phyloP scores from a whole-genome alignment of 2,888 invertebrate genomes.

The Thereva nobilitata region DNA sequence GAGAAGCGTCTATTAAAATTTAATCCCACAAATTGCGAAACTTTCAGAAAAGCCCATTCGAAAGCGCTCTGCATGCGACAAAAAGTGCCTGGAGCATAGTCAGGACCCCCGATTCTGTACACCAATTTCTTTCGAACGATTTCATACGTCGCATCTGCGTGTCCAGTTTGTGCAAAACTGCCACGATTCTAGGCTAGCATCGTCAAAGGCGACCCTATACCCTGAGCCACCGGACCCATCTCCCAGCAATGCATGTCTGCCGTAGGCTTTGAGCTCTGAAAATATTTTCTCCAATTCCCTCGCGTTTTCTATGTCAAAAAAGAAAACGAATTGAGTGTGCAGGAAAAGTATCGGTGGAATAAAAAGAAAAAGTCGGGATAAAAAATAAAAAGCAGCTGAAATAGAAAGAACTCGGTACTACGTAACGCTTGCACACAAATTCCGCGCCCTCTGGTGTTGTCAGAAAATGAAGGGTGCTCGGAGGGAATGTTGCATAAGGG shows the following conservation, averaged over 20 bases:
- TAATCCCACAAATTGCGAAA: slow-evolving; percentile 12
- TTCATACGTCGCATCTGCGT: slow-evolving; percentile 39
- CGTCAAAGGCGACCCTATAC: neutral
- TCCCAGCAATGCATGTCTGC: slow-evolving; percentile 17
- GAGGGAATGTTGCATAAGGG: slow-evolving; percentile 12
- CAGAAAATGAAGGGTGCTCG: slow-evolving; percentile 29
- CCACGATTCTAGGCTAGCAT: neutral
- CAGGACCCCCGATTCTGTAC: slow-evolving; percentile 16
- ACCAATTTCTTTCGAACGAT: slow-evolving; percentile 39
- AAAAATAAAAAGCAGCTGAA: too few species aligned
- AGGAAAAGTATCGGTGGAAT: slow-evolving; percentile 38
- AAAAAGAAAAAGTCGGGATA: slow-evolving; percentile 10
- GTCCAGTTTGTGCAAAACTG: slow-evolving; percentile 27
- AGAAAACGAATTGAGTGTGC: slow-evolving; percentile 37
- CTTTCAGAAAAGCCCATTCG: slow-evolving; percentile 5
- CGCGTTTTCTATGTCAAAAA: slow-evolving; percentile 34
- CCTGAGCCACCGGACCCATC: neutral
- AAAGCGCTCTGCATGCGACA: neutral
- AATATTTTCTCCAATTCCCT: slow-evolving; percentile 34
- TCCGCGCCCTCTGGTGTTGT: slow-evolving; percentile 39
- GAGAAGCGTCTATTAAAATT: slow-evolving; percentile 33
- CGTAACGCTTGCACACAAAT: slow-evolving; percentile 40
- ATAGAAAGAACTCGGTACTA: slow-evolving; percentile 16
- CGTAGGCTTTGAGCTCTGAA: slow-evolving; percentile 33
- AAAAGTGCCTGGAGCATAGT: slow-evolving; percentile 5